Evolutionary conservation across 1,140 invertebrate genomes (phyloP), one percentile per base, ranked within the genome.

Genomic region (Chelonus insularis): DNA sequence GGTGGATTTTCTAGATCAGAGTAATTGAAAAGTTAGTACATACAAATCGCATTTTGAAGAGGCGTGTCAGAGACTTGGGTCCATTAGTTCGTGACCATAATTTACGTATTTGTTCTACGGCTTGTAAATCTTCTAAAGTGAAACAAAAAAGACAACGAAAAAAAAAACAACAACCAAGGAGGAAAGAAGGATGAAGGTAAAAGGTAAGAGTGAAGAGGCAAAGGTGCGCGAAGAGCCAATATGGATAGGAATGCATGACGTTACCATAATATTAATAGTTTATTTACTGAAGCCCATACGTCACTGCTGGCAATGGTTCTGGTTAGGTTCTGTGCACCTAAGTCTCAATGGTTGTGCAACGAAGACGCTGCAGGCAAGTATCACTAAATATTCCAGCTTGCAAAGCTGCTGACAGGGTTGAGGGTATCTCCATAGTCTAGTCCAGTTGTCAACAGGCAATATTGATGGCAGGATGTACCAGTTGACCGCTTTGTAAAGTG

Each of bases 221-320:
- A 74, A 70, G 69, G 65, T 66, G 69, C 63, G 62, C 69, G 70
- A 68, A 67, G 68, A 80, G 68, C 78, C 78, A 80, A 80, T 80
- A 80, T 79, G 76, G 77, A 80, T 79, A 79, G 77, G 78, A 80
- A 80, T 80, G 78, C 75, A 71, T 76, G 78, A 78, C 74, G 75
- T 80, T 79, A 80, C 77, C 76, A 80, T 80, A 80, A 78, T 79
- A 80, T 79, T 79, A 80, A 80, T 80, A 80, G 78, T 79, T 80
- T 79, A 80, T 80, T 80, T 79, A 78, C 74, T 70, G 71, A 75
- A 66, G 76, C 70, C 78, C 75, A 78, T 79, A 79, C 77, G 78
- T 80, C 78, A 79, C 78, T 64, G 63, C 65, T 48, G 68, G 68
- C 72, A 72, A 71, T 74, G 72, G 71, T 43, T 43, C 41, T 43